phyloP scores from a whole-genome alignment of 2,797 vertebrate species.

The Spinibarbus caldwelli region DNA sequence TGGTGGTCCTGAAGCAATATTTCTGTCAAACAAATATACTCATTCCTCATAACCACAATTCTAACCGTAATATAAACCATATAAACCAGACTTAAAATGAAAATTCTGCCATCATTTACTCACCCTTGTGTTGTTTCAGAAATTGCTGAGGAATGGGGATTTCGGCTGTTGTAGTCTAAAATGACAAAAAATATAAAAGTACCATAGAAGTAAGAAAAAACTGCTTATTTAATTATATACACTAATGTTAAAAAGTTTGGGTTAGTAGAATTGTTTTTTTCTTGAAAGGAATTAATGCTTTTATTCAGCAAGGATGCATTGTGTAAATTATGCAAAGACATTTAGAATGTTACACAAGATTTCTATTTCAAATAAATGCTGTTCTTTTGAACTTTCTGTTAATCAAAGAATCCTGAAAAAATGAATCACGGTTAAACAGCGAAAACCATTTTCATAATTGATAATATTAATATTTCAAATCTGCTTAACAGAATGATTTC shows the following conservation, averaged over 20 bases:
- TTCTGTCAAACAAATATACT: background rate
- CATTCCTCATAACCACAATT: constrained; percentile 1
- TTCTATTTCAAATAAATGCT: background rate
- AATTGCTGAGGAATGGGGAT: background rate
- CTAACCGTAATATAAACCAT: background rate
- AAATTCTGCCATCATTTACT: constrained; percentile 9
- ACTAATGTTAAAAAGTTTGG: background rate
- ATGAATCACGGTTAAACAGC: too few species aligned
- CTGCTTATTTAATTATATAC: background rate
- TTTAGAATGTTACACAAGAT: background rate
- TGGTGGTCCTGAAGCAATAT: constrained; percentile 11
- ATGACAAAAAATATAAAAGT: background rate
- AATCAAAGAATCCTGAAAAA: background rate
- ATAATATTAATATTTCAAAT: background rate
- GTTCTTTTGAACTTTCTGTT: background rate
- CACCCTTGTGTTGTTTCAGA: background rate
- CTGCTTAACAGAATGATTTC: background rate
- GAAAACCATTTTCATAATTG: background rate
- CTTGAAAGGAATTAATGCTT: background rate
- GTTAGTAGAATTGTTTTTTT: background rate
- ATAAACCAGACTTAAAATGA: background rate
- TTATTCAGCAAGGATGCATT: background rate
- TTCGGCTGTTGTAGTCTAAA: background rate
- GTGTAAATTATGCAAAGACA: background rate
- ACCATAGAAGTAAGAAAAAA: background rate